Evolutionary conservation across 2,888 invertebrate genomes (phyloP), one percentile per base, ranked within the genome.

Genomic region (Gastracanthus pulcherrimus): DNA sequence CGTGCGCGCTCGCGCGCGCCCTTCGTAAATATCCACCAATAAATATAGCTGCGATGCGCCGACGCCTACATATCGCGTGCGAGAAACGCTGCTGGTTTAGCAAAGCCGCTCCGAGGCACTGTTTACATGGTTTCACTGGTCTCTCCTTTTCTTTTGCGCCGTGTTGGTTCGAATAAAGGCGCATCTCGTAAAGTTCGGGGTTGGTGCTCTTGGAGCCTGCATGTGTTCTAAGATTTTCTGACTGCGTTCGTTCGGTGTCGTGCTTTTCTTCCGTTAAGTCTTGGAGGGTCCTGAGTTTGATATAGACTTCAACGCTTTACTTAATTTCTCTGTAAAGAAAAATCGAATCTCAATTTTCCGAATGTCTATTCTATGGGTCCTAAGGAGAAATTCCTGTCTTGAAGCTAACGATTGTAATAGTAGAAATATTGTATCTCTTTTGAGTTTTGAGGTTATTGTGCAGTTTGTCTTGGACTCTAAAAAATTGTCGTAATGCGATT

Each of bases 1-100:
- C 77, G 41, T 75, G 67, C 67, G 66, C 31, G 64, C 48, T n/a
- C 7, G 19, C 29, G 34, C 70, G 13, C 83, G 86, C 84, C 84
- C 83, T 84, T 87, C 86, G 84, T 88, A 86, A 87, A 88, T 86
- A 87, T 85, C 84, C 76, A n/a, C 66, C 85, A 85, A 85, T 86
- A 87, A 87, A 87, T 87, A n/a, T n/a, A 85, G 83, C 82, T 77
- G 55, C 85, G 84, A 85, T 67, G 51, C 58, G 55, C 71, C 79
- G 78, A 87, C 87, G 88, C 88, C 88, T 85, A 88, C 88, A 86
- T 67, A 69, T 85, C 77, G 78, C 60, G 75, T 66, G 66, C 62
- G 16, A 19, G 11, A n/a, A 3, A 9, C 16, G 6, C 19, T 16
- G 26, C 67, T 45, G 76, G 60, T 76, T 58, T 60, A 45, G 58